Evolutionary conservation across 2,797 vertebrate genomes (phyloP).

Genomic region (Rhinogobio ventralis): DNA sequence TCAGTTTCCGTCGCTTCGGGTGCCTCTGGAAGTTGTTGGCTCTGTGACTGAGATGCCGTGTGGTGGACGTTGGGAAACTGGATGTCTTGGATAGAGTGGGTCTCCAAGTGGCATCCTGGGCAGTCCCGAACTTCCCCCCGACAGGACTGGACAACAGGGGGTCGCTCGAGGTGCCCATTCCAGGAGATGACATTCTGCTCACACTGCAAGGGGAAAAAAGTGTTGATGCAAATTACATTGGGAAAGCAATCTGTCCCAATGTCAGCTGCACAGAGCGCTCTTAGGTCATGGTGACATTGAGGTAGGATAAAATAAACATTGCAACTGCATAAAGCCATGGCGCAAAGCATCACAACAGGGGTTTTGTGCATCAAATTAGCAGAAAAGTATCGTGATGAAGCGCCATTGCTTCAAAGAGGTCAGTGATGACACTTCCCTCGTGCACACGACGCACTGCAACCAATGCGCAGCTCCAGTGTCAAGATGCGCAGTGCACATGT

Average conservation of each 20-base stretch:
- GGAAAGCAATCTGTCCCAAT: neutral
- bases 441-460: slow-evolving; percentile 74
- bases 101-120: slow-evolving; percentile 78
- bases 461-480: slow-evolving; percentile 73
- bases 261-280: neutral
- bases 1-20: slow-evolving; percentile 89
- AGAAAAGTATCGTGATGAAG: slow-evolving; percentile 5
- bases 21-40: slow-evolving; percentile 99
- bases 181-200: slow-evolving; percentile 79
- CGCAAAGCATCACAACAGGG: neutral
- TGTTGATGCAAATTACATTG: neutral
- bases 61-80: slow-evolving; percentile 83
- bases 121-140: slow-evolving; percentile 69
- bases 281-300: slow-evolving; percentile 41
- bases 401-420: slow-evolving; percentile 51
- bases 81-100: slow-evolving; percentile 81
- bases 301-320: neutral
- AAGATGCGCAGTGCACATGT: slow-evolving; percentile 79
- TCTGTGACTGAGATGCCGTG: slow-evolving; percentile 91
- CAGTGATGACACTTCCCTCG: slow-evolving; percentile 58
- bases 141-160: slow-evolving; percentile 80
- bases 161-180: slow-evolving; percentile 83
- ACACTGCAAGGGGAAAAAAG: slow-evolving; percentile 2
- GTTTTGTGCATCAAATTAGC: neutral
- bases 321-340: too few relatives aligned